Conservation (phyloP, 1,140 invertebrate species). For the Ips nitidus region DNA sequence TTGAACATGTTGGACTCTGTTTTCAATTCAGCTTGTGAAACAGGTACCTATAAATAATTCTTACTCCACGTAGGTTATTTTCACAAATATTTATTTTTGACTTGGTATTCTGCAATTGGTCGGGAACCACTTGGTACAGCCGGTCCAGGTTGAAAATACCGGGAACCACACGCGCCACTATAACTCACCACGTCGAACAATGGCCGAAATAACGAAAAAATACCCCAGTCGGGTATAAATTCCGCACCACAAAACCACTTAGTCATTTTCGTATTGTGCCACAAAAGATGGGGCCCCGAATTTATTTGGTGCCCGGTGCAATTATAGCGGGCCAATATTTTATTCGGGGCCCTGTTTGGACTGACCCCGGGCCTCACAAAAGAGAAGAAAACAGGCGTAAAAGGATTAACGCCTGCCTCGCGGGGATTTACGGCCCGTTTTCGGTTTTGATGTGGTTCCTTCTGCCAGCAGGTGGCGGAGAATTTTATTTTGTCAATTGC, state of each 20-base stretch:
- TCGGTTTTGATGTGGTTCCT: constrained; percentile 8
- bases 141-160: not conserved
- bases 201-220: constrained; percentile 17
- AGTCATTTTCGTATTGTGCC: constrained; percentile 23
- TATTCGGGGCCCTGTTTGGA: constrained; percentile 20
- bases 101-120: no score
- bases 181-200: constrained; percentile 17
- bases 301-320: constrained; percentile 21
- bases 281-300: constrained; percentile 14
- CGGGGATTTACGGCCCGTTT: constrained; percentile 18
- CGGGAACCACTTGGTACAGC: no score
- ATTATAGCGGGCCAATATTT: constrained; percentile 24
- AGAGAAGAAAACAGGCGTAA: constrained; percentile 12
- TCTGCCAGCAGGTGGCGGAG: constrained; percentile 12
- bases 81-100: no score
- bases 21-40: no score
- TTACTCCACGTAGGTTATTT: no score
- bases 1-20: no score
- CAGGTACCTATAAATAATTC: no score
- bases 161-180: constrained; percentile 13
- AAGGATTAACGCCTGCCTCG: constrained; percentile 23
- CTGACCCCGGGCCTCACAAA: constrained; percentile 16
- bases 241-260: constrained; percentile 19
- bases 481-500: constrained; percentile 15
- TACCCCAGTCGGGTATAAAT: constrained; percentile 15